phyloP scores from a whole-genome alignment of 2,797 vertebrate genomes.

The Dallia pectoralis region DNA sequence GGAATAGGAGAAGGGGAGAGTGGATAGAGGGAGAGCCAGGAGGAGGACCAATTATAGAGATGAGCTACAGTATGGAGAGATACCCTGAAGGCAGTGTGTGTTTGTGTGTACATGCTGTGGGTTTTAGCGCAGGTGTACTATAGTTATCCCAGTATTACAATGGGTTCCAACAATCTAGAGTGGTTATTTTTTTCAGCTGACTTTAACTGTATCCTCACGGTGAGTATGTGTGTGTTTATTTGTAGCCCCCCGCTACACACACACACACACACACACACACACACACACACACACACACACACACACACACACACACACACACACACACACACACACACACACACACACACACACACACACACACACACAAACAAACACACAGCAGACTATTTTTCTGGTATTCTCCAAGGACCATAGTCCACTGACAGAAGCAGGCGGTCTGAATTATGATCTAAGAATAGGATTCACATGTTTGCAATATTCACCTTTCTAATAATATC shows the following conservation, averaged over 20 bases:
- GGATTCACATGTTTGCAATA: no score
- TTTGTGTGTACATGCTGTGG: neutral
- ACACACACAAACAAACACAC: no score
- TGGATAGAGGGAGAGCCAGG: neutral
- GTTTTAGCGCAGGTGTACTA: conserved; percentile 1
- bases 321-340: no score
- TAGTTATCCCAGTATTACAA: neutral
- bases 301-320: no score
- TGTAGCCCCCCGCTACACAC: neutral
- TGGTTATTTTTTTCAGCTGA: neutral
- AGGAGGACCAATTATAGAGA: neutral
- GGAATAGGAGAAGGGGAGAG: neutral
- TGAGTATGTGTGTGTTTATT: neutral
- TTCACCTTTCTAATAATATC: no score
- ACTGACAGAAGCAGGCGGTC: no score
- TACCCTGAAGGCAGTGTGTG: neutral
- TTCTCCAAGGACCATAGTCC: no score
- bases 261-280: no score
- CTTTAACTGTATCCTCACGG: neutral
- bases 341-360: no score
- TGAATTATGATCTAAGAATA: no score
- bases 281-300: no score
- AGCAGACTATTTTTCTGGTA: no score
- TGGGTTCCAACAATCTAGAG: conserved; percentile 25
- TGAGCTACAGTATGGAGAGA: neutral